These are phyloP conservation scores for Pseudachorutes palmiensis DNA, from an alignment of 1,140 invertebrate species.

Conservation along the genomic window DNA sequence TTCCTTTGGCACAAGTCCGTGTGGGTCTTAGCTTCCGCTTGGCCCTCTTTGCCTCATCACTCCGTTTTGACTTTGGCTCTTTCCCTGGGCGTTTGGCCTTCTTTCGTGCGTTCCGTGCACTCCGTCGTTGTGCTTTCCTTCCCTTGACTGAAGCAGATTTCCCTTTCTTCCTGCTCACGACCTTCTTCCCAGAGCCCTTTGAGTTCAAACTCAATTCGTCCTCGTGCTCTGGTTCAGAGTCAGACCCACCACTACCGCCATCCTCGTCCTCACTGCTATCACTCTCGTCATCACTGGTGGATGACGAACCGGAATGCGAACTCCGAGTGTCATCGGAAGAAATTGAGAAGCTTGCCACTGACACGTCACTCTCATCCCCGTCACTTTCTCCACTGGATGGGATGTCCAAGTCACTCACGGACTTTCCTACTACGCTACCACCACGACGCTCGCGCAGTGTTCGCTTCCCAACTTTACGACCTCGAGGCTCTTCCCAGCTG, in stretches of 20 bases:
- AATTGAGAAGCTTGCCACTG: conserved; percentile 6
- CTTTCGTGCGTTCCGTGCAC: conserved; percentile 8
- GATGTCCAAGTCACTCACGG: conserved; percentile 13
- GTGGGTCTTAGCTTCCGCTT: conserved; percentile 27
- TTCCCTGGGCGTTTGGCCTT: conserved; percentile 10
- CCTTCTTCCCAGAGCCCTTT: conserved; percentile 4
- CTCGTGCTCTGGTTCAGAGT: conserved; percentile 12
- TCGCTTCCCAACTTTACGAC: conserved; percentile 3
- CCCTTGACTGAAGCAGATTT: neutral
- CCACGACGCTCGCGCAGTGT: neutral
- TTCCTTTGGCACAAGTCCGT: conserved; percentile 34
- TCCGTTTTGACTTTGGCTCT: neutral
- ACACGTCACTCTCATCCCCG: conserved; percentile 40
- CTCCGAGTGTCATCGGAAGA: conserved; percentile 35
- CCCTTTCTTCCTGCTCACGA: neutral
- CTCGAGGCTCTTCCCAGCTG: neutral
- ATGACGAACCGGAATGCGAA: neutral
- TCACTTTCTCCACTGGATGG: conserved; percentile 39
- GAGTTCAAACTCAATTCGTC: neutral
- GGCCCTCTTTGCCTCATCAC: conserved; percentile 5
- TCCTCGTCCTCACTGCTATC: conserved; percentile 27
- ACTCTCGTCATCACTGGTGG: neutral
- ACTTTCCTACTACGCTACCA: conserved; percentile 3
- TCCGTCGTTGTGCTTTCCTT: conserved; percentile 14
- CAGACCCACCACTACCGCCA: conserved; percentile 7